These are phyloP conservation scores for Dicyrtomina minuta DNA, from an alignment of 2,888 invertebrate species.

Conservation along the genomic window DNA sequence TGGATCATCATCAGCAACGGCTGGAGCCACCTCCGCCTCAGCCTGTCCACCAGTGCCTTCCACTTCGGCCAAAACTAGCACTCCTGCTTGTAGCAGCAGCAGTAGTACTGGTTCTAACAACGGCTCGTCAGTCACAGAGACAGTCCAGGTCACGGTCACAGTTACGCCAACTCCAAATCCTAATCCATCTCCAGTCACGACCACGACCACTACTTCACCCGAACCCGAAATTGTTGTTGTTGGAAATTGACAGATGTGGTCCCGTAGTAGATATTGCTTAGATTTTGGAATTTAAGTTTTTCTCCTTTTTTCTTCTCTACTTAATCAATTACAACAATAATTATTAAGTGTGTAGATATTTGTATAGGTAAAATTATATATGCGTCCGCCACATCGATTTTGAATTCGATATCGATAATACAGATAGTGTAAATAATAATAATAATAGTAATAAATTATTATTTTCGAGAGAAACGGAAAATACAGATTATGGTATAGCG, in stretches of 20 bases:
- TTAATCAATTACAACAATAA: too few species aligned
- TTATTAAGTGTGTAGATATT: too few species aligned
- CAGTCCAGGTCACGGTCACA: too few species aligned
- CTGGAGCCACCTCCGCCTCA: constrained; percentile 25
- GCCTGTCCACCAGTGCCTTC: constrained; percentile 26
- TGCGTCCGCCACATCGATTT: too few species aligned
- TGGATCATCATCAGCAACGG: constrained; percentile 33
- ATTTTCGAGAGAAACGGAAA: too few species aligned
- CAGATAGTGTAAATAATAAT: too few species aligned
- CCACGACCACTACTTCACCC: not conserved
- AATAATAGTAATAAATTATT: too few species aligned
- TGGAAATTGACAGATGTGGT: constrained; percentile 15
- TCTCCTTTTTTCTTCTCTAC: too few species aligned
- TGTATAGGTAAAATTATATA: too few species aligned
- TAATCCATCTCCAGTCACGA: not conserved
- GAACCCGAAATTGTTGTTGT: too few species aligned
- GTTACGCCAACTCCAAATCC: not conserved
- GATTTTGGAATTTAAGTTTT: not conserved
- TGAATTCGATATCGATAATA: too few species aligned
- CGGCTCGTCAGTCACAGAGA: not conserved
- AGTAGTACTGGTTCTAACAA: not conserved
- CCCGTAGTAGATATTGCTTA: constrained; percentile 4
- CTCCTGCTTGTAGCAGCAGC: not conserved
- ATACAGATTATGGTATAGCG: too few species aligned
- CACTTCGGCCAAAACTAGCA: constrained; percentile 26